Evolutionary conservation across 1,140 invertebrate species (phyloP).

Genomic region (Drosophila melanica): DNA sequence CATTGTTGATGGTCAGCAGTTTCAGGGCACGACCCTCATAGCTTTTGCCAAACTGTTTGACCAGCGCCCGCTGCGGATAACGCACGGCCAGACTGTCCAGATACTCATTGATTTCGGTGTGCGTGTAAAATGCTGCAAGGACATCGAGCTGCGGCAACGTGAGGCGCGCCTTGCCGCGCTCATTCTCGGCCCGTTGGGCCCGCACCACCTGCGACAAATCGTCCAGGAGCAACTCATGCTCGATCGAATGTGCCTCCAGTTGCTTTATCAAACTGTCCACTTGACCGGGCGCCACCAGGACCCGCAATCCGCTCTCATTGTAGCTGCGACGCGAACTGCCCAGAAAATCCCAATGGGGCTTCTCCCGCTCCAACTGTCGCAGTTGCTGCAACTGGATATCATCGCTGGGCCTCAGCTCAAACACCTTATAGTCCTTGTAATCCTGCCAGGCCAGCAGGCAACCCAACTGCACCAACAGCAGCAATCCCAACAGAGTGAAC

Average conservation of each 20-base stretch:
- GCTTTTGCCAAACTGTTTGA: constrained; percentile 84
- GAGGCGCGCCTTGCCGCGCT: constrained; percentile 24
- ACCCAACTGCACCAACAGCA: constrained; percentile 35
- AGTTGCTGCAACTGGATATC: constrained; percentile 18
- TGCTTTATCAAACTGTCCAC: constrained; percentile 52
- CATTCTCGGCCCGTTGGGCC: constrained; percentile 52
- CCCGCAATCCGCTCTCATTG: constrained; percentile 29
- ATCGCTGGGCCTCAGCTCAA: constrained; percentile 33
- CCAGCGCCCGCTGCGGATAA: constrained; percentile 83
- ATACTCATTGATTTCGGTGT: constrained; percentile 85
- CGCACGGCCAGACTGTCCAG: constrained; percentile 84
- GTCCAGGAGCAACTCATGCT: constrained; percentile 67
- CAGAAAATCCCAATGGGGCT: constrained; percentile 52
- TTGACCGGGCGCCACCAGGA: constrained; percentile 80
- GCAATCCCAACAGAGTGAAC: not conserved
- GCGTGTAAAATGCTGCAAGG: constrained; percentile 59
- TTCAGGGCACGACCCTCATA: constrained; percentile 85
- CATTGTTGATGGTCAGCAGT: constrained; percentile 85
- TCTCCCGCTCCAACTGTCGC: constrained; percentile 11
- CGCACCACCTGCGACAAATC: constrained; percentile 62
- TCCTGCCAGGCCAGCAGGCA: constrained; percentile 57
- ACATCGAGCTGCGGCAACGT: constrained; percentile 55
- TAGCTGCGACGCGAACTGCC: not conserved
- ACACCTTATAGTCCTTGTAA: constrained; percentile 68
- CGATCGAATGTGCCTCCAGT: constrained; percentile 40